phyloP scores from a whole-genome alignment of 2,888 invertebrate genomes.

The Sussaba pulchella region DNA sequence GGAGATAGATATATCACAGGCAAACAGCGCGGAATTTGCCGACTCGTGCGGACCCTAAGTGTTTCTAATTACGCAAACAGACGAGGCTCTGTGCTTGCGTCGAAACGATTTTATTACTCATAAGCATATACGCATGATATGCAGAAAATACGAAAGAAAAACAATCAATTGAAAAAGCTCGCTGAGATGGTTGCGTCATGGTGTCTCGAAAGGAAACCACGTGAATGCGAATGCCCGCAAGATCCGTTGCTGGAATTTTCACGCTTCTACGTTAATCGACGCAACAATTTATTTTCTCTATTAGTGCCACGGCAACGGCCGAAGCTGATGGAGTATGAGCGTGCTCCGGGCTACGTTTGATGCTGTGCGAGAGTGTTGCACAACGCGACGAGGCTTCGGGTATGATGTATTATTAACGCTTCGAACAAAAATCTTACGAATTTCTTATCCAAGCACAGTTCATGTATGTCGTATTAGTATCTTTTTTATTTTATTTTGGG shows the following conservation, averaged over 20 bases:
- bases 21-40: slow-evolving; percentile 52
- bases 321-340: background rate
- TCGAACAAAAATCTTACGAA: too few species aligned
- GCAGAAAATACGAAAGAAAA: background rate
- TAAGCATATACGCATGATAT: background rate
- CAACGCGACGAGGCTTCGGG: slow-evolving; percentile 1
- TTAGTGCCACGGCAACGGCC: slow-evolving; percentile 39
- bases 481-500: background rate
- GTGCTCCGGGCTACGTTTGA: slow-evolving; percentile 13
- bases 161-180: background rate
- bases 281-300: slow-evolving; percentile 51
- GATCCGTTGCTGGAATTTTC: slow-evolving; percentile 30
- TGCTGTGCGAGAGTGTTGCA: slow-evolving; percentile 26
- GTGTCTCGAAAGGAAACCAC: background rate
- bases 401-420: background rate
- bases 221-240: background rate
- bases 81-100: slow-evolving; percentile 42
- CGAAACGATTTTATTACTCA: slow-evolving; percentile 14
- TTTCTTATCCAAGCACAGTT: background rate
- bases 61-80: slow-evolving; percentile 66
- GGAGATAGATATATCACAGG: background rate
- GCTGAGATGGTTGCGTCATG: background rate
- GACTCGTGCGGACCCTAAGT: slow-evolving; percentile 53
- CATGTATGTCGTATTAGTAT: background rate
- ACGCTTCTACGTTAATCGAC: slow-evolving; percentile 22